Base-by-base conservation (phyloP, 2,888 invertebrate genomes). In the Tortrix viridana region DNA sequence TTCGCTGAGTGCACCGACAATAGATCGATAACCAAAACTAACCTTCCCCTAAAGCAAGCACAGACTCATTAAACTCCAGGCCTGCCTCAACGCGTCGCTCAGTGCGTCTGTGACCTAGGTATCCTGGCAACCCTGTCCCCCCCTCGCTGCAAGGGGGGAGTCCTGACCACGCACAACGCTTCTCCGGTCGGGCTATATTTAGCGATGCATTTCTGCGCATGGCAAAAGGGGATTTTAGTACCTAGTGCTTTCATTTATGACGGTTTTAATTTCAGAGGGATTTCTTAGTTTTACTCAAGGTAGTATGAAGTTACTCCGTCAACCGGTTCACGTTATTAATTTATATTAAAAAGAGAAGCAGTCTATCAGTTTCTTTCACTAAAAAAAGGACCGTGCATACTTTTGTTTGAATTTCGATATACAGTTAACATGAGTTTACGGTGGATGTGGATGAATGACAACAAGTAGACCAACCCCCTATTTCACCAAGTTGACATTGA, bases 131-230 rank as follows among this genome's bases (percentile, higher is more conserved):
- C 76, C 75, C 75, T 79, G 74, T 65, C 50, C 58, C 47, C 62
- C 48, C 43, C 41, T n/a, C 74, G 71, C 74, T 70, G 71, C 54
- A 66, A 69, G 73, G 74, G 77, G 74, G 74, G 71, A 83, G 78
- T 81, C 89, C 89, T 90, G 89, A 90, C 91, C 90, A 89, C 80
- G 87, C 86, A 85, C 89, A 90, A 89, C 86, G 71, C 76, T 74
- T 76, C 77, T 77, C 74, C 77, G 72, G 74, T 72, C 58, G 69
- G 69, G 83, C 88, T 89, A 90, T 89, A 89, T 89, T 89, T 89
- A 90, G 88, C 81, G 71, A 77, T 86, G 85, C 86, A 87, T 84
- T 88, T 82, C 79, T 72, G 76, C 37, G 49, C 20, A 56, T 57
- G 50, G 56, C 38, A 50, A 57, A 38, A 50, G 56, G 50, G 50